Conservation (phyloP, 2,113 vertebrate species). For the Malurus melanocephalus region DNA sequence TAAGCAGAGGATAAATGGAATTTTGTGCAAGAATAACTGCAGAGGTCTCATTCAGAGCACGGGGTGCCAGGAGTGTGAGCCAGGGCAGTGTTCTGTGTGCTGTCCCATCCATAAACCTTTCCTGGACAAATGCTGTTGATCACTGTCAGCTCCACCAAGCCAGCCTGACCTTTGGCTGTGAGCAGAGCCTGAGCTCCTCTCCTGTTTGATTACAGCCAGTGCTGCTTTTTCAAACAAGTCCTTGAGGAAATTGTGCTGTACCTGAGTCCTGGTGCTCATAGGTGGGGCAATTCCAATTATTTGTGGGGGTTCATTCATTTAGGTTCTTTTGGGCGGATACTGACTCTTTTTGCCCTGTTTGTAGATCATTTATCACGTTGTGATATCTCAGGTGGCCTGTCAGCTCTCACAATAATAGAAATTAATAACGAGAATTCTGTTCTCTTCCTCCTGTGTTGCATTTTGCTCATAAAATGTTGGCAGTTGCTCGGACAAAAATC, state of each 20-base stretch:
- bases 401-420: background rate
- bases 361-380: background rate
- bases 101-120: background rate
- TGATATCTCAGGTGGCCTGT: background rate
- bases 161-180: background rate
- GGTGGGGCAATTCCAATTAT: background rate
- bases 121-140: background rate
- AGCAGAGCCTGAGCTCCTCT: background rate
- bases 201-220: background rate
- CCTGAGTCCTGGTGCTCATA: background rate
- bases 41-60: background rate
- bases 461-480: background rate
- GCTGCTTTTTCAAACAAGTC: background rate
- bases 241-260: background rate
- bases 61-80: background rate
- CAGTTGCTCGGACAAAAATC: background rate
- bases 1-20: background rate
- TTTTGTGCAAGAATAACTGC: background rate
- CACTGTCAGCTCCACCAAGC: background rate
- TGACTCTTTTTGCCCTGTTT: background rate
- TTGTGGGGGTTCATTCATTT: background rate
- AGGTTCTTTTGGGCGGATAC: background rate
- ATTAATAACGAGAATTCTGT: background rate
- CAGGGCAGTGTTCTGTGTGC: background rate
- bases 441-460: background rate